These are phyloP conservation scores for Uropsilus gracilis DNA, from an alignment of 2,113 vertebrate species.

Conservation along the genomic window DNA sequence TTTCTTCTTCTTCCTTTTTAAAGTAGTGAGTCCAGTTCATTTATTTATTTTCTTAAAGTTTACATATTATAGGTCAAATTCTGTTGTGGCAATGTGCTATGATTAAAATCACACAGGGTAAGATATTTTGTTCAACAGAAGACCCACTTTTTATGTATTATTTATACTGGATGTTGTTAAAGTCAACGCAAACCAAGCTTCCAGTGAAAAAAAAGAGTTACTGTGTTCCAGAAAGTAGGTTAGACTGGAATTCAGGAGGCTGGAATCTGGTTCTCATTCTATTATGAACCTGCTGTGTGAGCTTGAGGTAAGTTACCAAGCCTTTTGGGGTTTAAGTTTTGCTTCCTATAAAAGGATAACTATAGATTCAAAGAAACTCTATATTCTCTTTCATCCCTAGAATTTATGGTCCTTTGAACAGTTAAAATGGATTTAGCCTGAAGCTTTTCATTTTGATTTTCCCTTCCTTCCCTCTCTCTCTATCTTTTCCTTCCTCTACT, in stretches of 20 bases:
- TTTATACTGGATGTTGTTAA: not conserved
- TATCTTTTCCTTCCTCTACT: not conserved
- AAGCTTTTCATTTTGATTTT: not conserved
- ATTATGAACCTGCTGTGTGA: not conserved
- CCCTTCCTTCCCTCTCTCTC: not conserved
- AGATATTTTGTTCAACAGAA: not conserved
- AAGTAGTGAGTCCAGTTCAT: not conserved
- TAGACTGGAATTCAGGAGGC: not conserved
- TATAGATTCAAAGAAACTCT: not conserved
- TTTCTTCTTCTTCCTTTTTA: not conserved
- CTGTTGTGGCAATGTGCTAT: not conserved
- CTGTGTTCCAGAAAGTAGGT: not conserved
- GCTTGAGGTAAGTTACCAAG: not conserved
- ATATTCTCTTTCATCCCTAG: not conserved
- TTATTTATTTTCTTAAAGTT: not conserved
- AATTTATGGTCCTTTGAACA: not conserved
- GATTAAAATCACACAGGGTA: not conserved
- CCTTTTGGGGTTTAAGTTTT: not conserved
- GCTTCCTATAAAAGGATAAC: not conserved
- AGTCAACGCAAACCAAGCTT: not conserved
- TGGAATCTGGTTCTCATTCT: not conserved
- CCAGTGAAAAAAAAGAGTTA: not conserved
- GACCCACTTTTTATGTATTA: not conserved
- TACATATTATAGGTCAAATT: not conserved
- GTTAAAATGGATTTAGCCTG: not conserved